Percentiles rank a stretch among this genome's conserved stretches.
These are phyloP conservation scores for Microplitis mediator DNA, from an alignment of 1,140 invertebrate genomes.

Conservation along the genomic window DNA sequence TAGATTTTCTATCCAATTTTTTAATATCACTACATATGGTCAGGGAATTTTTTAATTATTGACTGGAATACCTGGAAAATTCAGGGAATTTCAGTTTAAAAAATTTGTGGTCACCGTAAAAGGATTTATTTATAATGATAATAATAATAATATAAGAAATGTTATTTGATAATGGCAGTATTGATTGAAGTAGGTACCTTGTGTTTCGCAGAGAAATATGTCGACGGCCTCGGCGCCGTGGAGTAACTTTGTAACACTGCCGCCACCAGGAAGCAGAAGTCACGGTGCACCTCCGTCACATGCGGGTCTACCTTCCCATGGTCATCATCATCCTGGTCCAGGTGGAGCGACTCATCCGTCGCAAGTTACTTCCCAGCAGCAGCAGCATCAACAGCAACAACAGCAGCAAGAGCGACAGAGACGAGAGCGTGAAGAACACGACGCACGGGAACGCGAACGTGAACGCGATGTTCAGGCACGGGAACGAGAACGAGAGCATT, in stretches of 20 bases:
- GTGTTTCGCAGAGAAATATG: constrained; percentile 58
- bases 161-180: constrained; percentile 41
- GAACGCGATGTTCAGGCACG: constrained; percentile 34
- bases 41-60: too few relatives aligned
- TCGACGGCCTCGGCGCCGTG: constrained; percentile 55
- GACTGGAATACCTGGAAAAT: too few relatives aligned
- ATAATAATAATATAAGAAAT: background rate
- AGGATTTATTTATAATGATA: too few relatives aligned
- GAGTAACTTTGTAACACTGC: constrained; percentile 54
- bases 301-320: constrained; percentile 34
- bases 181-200: constrained; percentile 62
- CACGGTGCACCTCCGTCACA: constrained; percentile 39
- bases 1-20: too few relatives aligned
- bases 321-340: constrained; percentile 28
- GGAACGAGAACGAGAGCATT: constrained; percentile 44
- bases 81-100: too few relatives aligned
- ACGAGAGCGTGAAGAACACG: constrained; percentile 57
- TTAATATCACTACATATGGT: too few relatives aligned
- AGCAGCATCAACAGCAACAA: constrained; percentile 46
- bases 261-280: constrained; percentile 49
- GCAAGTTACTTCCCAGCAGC: constrained; percentile 43
- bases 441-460: constrained; percentile 34
- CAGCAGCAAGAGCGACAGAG: constrained; percentile 49
- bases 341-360: constrained; percentile 30
- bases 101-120: too few relatives aligned